A percentile compares a stretch with the other conserved stretches of the same genome.
phyloP scores from a whole-genome alignment of 2,797 vertebrate species.

The Sebastes flavidus region DNA sequence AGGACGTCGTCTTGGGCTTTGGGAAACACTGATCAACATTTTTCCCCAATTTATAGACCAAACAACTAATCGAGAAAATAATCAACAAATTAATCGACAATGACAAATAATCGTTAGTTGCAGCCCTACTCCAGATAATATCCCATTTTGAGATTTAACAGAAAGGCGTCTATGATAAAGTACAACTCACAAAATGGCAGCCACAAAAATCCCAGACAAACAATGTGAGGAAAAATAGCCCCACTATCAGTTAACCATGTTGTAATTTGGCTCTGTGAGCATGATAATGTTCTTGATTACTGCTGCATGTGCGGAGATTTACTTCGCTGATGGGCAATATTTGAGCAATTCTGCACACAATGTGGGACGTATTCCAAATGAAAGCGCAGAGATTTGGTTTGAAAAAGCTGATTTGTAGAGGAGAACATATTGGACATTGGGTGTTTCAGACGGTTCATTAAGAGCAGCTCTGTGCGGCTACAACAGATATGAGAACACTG shows the following conservation, averaged over 20 bases:
- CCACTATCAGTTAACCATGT: constrained; percentile 4
- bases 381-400: background rate
- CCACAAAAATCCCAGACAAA: background rate
- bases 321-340: background rate
- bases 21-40: too few species aligned
- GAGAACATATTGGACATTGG: background rate
- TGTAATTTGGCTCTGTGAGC: background rate
- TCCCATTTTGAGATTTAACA: background rate
- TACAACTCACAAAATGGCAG: background rate
- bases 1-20: too few species aligned
- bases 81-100: too few species aligned
- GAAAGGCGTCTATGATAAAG: background rate
- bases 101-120: too few species aligned
- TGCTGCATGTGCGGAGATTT: background rate
- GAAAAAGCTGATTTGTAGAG: background rate
- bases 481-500: background rate
- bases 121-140: background rate
- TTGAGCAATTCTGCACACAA: background rate
- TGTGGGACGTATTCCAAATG: background rate
- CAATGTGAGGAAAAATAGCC: background rate
- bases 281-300: background rate
- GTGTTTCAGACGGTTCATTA: constrained; percentile 13
- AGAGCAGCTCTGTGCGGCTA: background rate
- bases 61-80: too few species aligned
- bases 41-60: too few species aligned